phyloP scores from a whole-genome alignment of 2,113 vertebrate species.

The Myrmecophaga tridactyla region DNA sequence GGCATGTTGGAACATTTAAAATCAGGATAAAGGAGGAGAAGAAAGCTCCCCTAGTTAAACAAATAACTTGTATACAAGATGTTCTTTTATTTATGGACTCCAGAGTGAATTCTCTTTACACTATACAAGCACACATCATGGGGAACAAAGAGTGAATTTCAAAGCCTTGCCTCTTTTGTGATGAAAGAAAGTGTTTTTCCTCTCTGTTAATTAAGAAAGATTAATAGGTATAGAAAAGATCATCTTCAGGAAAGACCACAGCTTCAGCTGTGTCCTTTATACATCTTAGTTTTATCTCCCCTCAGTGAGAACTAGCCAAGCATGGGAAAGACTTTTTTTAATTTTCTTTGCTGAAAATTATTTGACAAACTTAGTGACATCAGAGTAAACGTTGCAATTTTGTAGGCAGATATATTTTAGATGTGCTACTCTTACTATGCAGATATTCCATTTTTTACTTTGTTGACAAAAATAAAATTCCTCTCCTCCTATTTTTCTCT shows the following conservation, averaged over 20 bases:
- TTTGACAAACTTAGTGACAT: background rate
- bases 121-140: slow-evolving; percentile 41
- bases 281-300: slow-evolving; percentile 19
- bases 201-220: too few species aligned
- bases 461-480: background rate
- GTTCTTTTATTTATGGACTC: slow-evolving; percentile 79
- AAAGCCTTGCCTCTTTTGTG: slow-evolving; percentile 77
- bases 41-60: slow-evolving; percentile 67
- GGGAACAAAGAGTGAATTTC: slow-evolving; percentile 79
- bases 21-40: slow-evolving; percentile 62
- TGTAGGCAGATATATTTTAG: background rate
- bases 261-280: slow-evolving; percentile 11
- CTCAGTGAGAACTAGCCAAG: background rate
- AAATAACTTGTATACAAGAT: slow-evolving; percentile 71
- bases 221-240: slow-evolving; percentile 76
- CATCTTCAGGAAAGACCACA: slow-evolving; percentile 69
- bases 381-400: background rate
- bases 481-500: background rate
- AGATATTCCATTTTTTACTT: background rate
- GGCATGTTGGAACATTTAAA: slow-evolving; percentile 60
- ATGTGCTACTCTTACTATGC: background rate
- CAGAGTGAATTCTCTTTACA: slow-evolving; percentile 71
- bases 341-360: background rate
- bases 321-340: background rate
- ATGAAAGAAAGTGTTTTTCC: too few species aligned